phyloP scores from a whole-genome alignment of 2,113 vertebrate genomes.

The Riparia riparia region DNA sequence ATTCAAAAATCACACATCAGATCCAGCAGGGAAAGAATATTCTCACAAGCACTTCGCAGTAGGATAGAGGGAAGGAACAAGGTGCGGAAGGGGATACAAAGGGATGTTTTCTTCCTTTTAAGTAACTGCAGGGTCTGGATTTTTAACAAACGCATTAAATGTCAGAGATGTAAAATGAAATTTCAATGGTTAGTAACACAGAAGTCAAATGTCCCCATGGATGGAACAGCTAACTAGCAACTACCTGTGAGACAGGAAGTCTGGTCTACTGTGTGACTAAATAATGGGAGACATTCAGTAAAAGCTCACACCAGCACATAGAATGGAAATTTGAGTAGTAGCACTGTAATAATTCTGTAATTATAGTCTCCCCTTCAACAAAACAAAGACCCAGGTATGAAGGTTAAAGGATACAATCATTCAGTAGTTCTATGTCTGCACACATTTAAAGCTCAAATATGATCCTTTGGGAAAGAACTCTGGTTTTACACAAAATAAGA shows the following conservation, averaged over 20 bases:
- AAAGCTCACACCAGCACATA: neutral
- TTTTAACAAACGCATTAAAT: neutral
- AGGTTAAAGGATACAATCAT: neutral
- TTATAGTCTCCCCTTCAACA: neutral
- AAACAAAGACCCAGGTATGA: neutral
- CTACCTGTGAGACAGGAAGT: neutral
- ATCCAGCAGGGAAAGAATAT: neutral
- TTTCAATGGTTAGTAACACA: neutral
- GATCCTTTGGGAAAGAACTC: neutral
- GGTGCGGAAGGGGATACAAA: neutral
- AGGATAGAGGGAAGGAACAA: neutral
- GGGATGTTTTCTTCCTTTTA: neutral
- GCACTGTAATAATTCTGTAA: neutral
- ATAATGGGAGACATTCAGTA: neutral
- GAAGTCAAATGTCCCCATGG: neutral
- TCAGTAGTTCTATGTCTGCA: neutral
- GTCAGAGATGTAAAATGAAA: neutral
- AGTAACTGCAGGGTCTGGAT: neutral
- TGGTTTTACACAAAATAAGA: neutral
- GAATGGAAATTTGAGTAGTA: neutral
- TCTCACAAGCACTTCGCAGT: neutral
- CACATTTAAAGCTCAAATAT: neutral
- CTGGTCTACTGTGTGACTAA: neutral
- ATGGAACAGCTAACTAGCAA: neutral
- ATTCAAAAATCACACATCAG: neutral